These are phyloP conservation scores for Drosophila kohkoa DNA, from an alignment of 1,140 invertebrate species.

Conservation along the genomic window DNA sequence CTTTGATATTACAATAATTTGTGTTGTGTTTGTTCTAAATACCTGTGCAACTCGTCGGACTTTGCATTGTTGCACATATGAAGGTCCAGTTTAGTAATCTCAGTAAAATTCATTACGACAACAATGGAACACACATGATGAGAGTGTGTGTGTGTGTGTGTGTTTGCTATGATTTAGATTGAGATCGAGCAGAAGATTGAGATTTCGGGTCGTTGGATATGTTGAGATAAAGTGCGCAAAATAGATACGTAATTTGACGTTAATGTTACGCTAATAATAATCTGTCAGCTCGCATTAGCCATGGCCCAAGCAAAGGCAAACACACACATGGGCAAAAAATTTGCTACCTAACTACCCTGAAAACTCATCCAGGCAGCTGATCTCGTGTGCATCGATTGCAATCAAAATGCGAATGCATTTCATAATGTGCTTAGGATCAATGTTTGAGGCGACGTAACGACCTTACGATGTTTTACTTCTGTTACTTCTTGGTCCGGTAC, in stretches of 20 bases:
- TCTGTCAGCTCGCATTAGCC: slow-evolving; percentile 78
- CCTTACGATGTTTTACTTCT: slow-evolving; percentile 17
- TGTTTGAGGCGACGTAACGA: slow-evolving; percentile 41
- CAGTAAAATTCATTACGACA: too few species aligned
- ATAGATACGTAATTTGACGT: slow-evolving; percentile 84
- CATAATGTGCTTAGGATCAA: slow-evolving; percentile 68
- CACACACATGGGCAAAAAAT: slow-evolving; percentile 28
- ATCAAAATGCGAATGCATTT: slow-evolving; percentile 59
- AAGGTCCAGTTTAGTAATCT: too few species aligned
- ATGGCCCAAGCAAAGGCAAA: slow-evolving; percentile 30
- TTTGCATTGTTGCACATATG: too few species aligned
- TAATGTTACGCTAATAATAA: slow-evolving; percentile 85
- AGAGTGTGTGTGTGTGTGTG: not conserved
- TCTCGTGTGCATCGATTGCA: slow-evolving; percentile 56
- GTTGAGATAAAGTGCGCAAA: slow-evolving; percentile 77
- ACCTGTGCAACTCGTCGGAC: too few species aligned
- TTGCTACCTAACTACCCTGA: slow-evolving; percentile 37
- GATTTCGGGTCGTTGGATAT: slow-evolving; percentile 16
- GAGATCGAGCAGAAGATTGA: slow-evolving; percentile 20
- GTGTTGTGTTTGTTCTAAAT: too few species aligned
- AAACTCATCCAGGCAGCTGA: slow-evolving; percentile 57
- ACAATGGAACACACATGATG: slow-evolving; percentile 4
- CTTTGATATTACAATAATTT: too few species aligned
- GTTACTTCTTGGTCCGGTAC: slow-evolving; percentile 1
- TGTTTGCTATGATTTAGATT: slow-evolving; percentile 34